Conservation (phyloP, 2,888 invertebrate species). For the Spisula subtruncata region DNA sequence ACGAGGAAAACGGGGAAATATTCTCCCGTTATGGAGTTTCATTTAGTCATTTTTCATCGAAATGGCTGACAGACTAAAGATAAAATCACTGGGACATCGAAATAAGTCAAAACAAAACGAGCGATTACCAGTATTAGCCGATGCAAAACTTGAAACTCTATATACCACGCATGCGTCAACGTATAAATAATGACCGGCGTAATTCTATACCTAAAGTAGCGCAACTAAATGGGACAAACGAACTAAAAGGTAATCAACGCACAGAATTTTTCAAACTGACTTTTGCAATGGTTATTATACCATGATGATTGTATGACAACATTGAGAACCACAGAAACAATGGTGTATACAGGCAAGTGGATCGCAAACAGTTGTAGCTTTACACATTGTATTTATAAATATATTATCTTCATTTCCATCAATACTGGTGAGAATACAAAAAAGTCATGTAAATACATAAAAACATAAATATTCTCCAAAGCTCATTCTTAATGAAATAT, state of each 20-base stretch:
- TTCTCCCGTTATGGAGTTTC: slow-evolving; percentile 46
- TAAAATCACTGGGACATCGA: slow-evolving; percentile 56
- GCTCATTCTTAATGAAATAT: too few relatives aligned
- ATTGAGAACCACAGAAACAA: not conserved
- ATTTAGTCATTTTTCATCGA: slow-evolving; percentile 64
- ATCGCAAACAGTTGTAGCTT: too few relatives aligned
- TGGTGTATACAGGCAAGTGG: too few relatives aligned
- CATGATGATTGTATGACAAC: not conserved
- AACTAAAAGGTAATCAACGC: not conserved
- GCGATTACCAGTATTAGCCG: slow-evolving; percentile 41
- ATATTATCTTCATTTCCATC: too few relatives aligned
- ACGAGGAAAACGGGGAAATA: slow-evolving; percentile 21
- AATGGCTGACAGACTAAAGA: slow-evolving; percentile 62
- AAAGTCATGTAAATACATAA: too few relatives aligned
- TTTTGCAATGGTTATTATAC: not conserved
- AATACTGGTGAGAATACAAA: too few relatives aligned
- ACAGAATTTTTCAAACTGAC: not conserved
- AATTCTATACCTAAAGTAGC: slow-evolving; percentile 14
- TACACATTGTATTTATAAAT: too few relatives aligned
- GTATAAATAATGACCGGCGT: slow-evolving; percentile 45
- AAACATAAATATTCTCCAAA: too few relatives aligned
- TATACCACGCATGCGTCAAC: slow-evolving; percentile 58
- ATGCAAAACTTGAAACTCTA: slow-evolving; percentile 62
- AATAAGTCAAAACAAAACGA: slow-evolving; percentile 71
- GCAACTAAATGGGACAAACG: not conserved